Conservation (phyloP, 2,888 invertebrate species). For the Agonopterix arenella region DNA sequence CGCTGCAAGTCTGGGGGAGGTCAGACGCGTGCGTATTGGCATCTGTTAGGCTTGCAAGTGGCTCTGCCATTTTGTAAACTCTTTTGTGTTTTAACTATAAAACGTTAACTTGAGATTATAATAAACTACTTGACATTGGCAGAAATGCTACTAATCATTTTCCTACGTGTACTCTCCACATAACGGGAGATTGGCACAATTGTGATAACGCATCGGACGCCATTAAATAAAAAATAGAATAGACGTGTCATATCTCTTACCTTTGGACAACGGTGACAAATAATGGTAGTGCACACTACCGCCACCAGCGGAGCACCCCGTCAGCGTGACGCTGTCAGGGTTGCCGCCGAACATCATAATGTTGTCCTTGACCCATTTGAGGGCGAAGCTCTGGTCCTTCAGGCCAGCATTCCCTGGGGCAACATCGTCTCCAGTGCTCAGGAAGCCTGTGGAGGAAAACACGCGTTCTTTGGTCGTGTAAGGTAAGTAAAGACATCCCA, state of each 20-base stretch:
- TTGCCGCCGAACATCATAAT: constrained; percentile 84
- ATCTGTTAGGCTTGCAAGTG: too few species aligned
- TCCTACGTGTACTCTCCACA: too few species aligned
- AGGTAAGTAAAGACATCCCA: neutral
- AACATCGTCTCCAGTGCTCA: constrained; percentile 82
- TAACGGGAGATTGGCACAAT: too few species aligned
- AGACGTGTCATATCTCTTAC: constrained; percentile 36
- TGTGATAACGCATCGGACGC: too few species aligned
- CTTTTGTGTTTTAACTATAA: too few species aligned
- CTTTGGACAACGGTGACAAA: constrained; percentile 78
- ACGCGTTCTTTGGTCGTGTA: neutral
- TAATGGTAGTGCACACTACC: constrained; percentile 86
- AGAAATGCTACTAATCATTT: too few species aligned
- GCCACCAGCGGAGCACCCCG: constrained; percentile 85
- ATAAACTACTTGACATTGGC: too few species aligned
- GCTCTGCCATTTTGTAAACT: too few species aligned
- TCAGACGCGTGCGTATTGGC: too few species aligned
- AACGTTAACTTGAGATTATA: too few species aligned
- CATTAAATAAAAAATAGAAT: too few species aligned
- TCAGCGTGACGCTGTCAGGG: constrained; percentile 80
- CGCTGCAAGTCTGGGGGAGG: too few species aligned
- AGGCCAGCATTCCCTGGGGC: constrained; percentile 85
- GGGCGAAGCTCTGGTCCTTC: constrained; percentile 83
- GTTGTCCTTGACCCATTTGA: constrained; percentile 83
- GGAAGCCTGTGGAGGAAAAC: constrained; percentile 75